Conservation (phyloP, 2,113 vertebrate genomes). For the Hoplias malabaricus region DNA sequence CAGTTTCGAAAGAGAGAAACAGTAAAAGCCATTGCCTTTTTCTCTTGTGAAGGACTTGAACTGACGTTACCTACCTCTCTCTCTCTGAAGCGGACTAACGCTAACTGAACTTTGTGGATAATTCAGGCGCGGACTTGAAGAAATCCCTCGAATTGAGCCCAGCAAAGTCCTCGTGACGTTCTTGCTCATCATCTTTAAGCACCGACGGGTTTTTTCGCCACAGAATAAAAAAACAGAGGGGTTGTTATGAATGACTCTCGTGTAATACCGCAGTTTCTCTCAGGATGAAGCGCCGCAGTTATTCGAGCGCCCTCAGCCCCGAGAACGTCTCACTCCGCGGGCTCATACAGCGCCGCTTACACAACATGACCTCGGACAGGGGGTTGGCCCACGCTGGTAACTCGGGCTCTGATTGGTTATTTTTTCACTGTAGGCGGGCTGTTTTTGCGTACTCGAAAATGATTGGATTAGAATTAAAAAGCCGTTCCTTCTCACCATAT, state of each 20-base stretch:
- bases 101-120: constrained; percentile 29
- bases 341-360: constrained; percentile 2
- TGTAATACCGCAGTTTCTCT: neutral
- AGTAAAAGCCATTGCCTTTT: no score
- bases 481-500: neutral
- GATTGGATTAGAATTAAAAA: neutral
- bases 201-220: neutral
- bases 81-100: neutral
- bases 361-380: neutral
- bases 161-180: constrained; percentile 41
- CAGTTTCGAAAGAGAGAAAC: no score
- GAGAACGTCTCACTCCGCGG: neutral
- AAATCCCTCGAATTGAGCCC: constrained; percentile 35
- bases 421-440: constrained; percentile 19
- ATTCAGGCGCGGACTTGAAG: constrained; percentile 2
- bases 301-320: neutral
- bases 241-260: neutral
- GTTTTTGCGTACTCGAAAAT: neutral
- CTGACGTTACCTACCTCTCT: constrained; percentile 40
- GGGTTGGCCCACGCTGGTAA: neutral
- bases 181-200: constrained; percentile 46
- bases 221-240: neutral
- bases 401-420: constrained; percentile 23
- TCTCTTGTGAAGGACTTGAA: neutral
- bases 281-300: neutral